phyloP scores from a whole-genome alignment of 2,113 vertebrate genomes.

The Melanocharis versteri region DNA sequence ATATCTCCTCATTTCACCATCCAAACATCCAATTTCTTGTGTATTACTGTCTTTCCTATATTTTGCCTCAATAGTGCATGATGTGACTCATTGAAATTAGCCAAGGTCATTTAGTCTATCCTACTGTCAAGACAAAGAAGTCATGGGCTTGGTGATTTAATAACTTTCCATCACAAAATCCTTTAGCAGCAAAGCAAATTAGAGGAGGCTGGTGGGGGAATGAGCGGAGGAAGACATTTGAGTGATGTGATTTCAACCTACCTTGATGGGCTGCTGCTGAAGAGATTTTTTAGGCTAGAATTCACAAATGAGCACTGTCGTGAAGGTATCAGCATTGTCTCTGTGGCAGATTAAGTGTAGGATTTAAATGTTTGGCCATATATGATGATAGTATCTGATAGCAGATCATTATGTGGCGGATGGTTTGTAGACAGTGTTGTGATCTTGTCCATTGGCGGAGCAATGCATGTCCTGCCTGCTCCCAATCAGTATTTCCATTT shows the following conservation, averaged over 20 bases:
- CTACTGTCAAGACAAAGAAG: slow-evolving; percentile 2
- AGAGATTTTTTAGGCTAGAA: neutral
- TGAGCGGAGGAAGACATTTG: neutral
- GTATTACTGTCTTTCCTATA: neutral
- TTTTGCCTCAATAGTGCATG: neutral
- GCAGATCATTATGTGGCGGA: neutral
- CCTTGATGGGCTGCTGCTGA: neutral
- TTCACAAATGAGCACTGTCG: neutral
- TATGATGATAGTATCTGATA: neutral
- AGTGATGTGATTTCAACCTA: slow-evolving; percentile 2
- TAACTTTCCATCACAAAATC: slow-evolving; percentile 10
- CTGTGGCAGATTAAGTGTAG: neutral
- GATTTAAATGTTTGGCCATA: neutral
- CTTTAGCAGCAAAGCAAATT: neutral
- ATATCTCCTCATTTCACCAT: neutral
- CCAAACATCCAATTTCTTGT: neutral
- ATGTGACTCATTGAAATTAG: neutral
- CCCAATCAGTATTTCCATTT: neutral
- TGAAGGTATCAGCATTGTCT: neutral
- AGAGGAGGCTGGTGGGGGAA: neutral
- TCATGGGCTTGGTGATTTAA: slow-evolving; percentile 7
- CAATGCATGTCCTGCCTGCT: neutral
- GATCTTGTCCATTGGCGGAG: neutral
- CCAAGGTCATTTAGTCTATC: slow-evolving; percentile 9
- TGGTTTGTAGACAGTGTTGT: neutral